Evolutionary conservation across 2,888 invertebrate species (phyloP).

Genomic region (Rhabditophanes sp.): DNA sequence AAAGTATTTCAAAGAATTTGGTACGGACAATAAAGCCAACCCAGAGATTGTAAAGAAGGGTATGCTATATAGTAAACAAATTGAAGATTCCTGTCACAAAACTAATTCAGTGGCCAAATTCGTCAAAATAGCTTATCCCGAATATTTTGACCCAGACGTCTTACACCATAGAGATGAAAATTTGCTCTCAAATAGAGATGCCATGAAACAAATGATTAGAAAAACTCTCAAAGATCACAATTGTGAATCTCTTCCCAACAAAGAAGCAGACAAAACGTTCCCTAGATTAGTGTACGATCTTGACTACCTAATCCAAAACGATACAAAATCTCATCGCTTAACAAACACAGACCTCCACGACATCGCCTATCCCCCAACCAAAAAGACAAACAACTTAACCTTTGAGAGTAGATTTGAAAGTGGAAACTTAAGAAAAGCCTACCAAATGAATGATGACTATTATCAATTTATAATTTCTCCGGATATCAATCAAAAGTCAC

Average conservation of each 20-base stretch:
- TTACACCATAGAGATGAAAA: conserved; percentile 8
- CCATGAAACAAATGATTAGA: conserved; percentile 10
- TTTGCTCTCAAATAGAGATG: conserved; percentile 8
- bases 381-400: conserved; percentile 48
- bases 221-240: too few relatives aligned
- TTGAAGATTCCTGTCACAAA: conserved; percentile 5
- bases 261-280: too few relatives aligned
- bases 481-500: conserved; percentile 60
- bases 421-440: conserved; percentile 65
- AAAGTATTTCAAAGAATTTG: too few relatives aligned
- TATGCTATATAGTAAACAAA: conserved; percentile 1
- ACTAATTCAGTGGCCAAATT: conserved; percentile 22
- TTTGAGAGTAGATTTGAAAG: conserved; percentile 74
- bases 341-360: conserved; percentile 59
- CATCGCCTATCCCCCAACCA: conserved; percentile 14
- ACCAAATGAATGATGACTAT: conserved; percentile 58
- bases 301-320: conserved; percentile 47
- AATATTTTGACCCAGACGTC: conserved; percentile 15
- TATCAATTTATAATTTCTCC: conserved; percentile 68
- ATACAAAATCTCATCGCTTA: conserved; percentile 53
- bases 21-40: too few relatives aligned
- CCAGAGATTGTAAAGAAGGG: too few relatives aligned
- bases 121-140: conserved; percentile 29
- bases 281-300: conserved; percentile 59
- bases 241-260: too few relatives aligned